Base-by-base conservation (phyloP, 2,888 invertebrate genomes). In the Halictus quadricinctus region DNA sequence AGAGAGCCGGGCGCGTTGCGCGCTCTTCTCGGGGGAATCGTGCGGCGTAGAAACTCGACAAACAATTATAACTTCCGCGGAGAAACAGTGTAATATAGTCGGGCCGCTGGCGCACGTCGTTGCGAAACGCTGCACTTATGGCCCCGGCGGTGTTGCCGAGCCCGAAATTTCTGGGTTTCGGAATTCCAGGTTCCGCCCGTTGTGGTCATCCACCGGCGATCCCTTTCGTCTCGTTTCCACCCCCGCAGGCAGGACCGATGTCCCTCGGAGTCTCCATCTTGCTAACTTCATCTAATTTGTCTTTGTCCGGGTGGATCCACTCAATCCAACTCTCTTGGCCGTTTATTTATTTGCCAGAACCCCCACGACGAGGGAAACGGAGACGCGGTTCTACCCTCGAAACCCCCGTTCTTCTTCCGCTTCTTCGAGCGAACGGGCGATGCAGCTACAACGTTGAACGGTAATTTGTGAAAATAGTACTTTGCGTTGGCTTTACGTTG, bases 51-150 rank as follows among this genome's bases (percentile, higher is more conserved):
- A 91, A 90, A 92, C 92, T 92, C 89, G 76, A 86, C 90, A 90
- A 90, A 92, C 92, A 93, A 93, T 93, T 93, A 93, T 91, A 93
- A 93, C 90, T 93, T 93, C 90, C 89, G 89, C 78, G 80, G 89
- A 88, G 85, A 89, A 87, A 88, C 81, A 83, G 80, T 70, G 72
- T 88, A 86, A 87, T 82, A 83, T 74, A 79, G 76, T 25, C 64
- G 79, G 70, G 77, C 81, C 83, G 29, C 18, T 75, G 81, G 78
- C 81, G 78, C 81, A 50, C 84, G 81, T 86, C 90, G 87, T 82
- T 90, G 87, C 87, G 85, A 81, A 91, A 88, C 87, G 90, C 87
- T 87, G 89, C 93, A 89, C 91, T 93, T 92, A 92, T 88, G 89
- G 89, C 88, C 91, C 91, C 91, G 86, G 79, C 86, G 91, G 90